These are phyloP conservation scores for Agrochola lota DNA, from an alignment of 2,888 invertebrate genomes.

Conservation along the genomic window DNA sequence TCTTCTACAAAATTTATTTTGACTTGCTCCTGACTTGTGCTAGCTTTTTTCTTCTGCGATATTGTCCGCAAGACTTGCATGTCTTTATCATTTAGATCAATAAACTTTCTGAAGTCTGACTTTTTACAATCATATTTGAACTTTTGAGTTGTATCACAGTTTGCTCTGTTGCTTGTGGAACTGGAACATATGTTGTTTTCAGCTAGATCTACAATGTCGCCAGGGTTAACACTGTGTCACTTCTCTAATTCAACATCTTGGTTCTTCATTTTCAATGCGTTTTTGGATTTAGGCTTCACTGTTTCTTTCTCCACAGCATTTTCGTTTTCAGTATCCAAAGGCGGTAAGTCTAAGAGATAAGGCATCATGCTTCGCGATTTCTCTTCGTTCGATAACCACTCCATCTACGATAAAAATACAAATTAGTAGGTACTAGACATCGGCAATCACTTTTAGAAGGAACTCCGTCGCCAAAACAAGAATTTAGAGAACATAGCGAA, in stretches of 20 bases:
- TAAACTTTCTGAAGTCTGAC: constrained; percentile 69
- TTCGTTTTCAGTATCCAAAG: constrained; percentile 75
- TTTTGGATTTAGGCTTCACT: constrained; percentile 55
- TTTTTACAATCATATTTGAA: constrained; percentile 77
- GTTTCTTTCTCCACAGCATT: constrained; percentile 60
- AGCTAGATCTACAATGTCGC: constrained; percentile 63
- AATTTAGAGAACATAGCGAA: neutral
- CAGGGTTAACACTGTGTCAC: constrained; percentile 77
- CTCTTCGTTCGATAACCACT: constrained; percentile 87
- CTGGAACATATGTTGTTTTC: constrained; percentile 66
- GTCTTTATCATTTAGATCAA: constrained; percentile 75
- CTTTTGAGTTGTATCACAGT: constrained; percentile 79
- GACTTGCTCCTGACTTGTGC: constrained; percentile 38
- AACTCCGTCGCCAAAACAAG: neutral
- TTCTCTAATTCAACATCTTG: constrained; percentile 80
- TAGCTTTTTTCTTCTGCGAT: constrained; percentile 69
- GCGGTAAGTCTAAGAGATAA: constrained; percentile 84
- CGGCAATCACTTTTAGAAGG: neutral
- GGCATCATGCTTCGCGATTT: constrained; percentile 88
- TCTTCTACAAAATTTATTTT: constrained; percentile 20
- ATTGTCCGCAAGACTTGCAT: constrained; percentile 75
- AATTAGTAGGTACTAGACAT: neutral
- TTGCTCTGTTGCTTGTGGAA: constrained; percentile 69
- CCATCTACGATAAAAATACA: constrained; percentile 79
- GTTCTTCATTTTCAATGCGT: constrained; percentile 60